These are phyloP conservation scores for Myxocyprinus asiaticus DNA, from an alignment of 2,113 vertebrate species.

Conservation along the genomic window DNA sequence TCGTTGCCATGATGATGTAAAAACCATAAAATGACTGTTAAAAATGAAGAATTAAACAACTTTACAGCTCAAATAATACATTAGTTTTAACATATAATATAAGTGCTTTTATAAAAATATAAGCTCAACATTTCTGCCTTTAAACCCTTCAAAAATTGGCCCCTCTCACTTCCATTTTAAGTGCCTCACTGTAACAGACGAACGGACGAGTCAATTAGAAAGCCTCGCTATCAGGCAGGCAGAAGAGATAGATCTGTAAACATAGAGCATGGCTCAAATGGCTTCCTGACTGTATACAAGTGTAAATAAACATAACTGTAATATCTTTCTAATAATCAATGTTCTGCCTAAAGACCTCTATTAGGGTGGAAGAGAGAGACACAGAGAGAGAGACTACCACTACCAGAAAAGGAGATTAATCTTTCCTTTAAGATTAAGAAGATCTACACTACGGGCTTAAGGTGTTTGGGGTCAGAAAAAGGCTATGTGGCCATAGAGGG, in stretches of 20 bases:
- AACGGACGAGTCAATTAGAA: constrained; percentile 50
- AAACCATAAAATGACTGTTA: no score
- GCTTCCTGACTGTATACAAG: constrained; percentile 66
- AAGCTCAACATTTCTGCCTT: no score
- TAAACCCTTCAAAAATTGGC: no score
- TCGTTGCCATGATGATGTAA: no score
- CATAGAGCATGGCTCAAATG: constrained; percentile 68
- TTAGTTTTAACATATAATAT: no score
- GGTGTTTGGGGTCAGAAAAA: constrained; percentile 18
- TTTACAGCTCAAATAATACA: no score
- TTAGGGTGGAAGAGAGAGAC: constrained; percentile 16
- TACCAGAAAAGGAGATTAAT: constrained; percentile 12
- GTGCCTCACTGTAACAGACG: no score
- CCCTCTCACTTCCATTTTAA: no score
- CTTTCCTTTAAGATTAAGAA: constrained; percentile 7
- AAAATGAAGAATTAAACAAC: no score
- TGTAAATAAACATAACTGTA: constrained; percentile 72
- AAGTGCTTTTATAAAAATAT: no score
- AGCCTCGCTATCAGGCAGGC: constrained; percentile 37
- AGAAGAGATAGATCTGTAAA: constrained; percentile 67
- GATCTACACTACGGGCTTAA: constrained; percentile 22
- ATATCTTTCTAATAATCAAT: constrained; percentile 69
- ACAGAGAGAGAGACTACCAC: not conserved
- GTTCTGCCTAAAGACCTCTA: constrained; percentile 51
- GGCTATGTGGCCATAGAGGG: constrained; percentile 12